Base-by-base conservation (phyloP, 2,888 invertebrate species). In the Drosophila meridionalis region DNA sequence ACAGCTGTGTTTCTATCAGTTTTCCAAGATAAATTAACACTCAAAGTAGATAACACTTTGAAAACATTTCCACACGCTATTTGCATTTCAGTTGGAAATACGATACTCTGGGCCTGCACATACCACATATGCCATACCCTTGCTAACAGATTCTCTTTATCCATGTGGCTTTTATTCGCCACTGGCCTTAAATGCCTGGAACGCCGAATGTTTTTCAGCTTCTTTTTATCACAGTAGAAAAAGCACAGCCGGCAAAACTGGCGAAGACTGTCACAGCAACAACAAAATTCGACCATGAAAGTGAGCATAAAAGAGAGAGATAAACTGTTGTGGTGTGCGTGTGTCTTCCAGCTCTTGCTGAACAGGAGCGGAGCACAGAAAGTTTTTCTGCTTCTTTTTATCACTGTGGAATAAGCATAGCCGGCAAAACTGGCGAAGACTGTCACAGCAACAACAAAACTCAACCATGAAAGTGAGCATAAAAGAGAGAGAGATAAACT, bases 181-280 rank as follows among this genome's bases (percentile, higher is more conserved):
- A 60, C 40, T 60, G 11, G 45, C 26, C 45, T 26, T 69, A 43
- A 61, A 43, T 47, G 61, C 42, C 50, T 53, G 32, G 59, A 28
- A 36, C 20, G 28, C 61, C n/a, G 53, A 52, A 28, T 66, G 20
- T 36, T 59, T 47, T 52, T 59, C 5, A 40, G 11, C 48, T 8
- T 57, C 12, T 11, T 38, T 56, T 62, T 70, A 59, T 70, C 58
- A 34, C 32, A 45, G 14, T 20, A 59, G 40, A 52, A 67, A 67
- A 65, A 76, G 42, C 68, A 53, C 55, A 73, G 62, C 71, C 79
- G 76, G 79, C 71, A 67, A 75, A 75, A 47, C 38, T 52, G 52
- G 5, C 45, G 34, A 64, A 65, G 64, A 52, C 45, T 56, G 45
- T 38, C 59, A 56, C 57, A 77, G 58, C 56, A 77, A 32, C 32